Evolutionary conservation across 2,888 invertebrate species (phyloP).

Genomic region (Tenodera sinensis): DNA sequence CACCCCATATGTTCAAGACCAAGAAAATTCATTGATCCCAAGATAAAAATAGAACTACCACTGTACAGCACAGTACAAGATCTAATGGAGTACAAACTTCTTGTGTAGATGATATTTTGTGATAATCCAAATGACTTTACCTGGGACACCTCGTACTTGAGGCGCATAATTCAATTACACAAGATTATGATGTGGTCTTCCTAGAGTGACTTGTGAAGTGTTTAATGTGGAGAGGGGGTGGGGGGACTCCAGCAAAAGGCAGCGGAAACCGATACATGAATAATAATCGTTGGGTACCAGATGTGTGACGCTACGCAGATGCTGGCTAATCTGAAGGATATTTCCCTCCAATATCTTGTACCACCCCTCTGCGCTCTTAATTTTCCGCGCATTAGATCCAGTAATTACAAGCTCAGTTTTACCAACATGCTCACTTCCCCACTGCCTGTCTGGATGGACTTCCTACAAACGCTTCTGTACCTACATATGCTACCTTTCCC

Average conservation of each 20-base stretch:
- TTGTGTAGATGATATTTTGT: no score
- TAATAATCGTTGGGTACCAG: background rate
- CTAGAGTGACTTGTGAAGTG: no score
- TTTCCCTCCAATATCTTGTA: background rate
- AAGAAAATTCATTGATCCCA: no score
- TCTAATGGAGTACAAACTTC: no score
- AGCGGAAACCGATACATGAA: background rate
- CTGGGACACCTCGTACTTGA: no score
- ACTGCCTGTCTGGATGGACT: background rate
- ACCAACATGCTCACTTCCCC: background rate
- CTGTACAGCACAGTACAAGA: no score
- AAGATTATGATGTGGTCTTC: no score
- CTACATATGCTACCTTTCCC: background rate
- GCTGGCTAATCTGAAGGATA: background rate
- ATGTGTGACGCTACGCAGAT: background rate
- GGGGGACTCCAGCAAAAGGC: background rate
- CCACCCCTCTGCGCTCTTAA: background rate
- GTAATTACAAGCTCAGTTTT: constrained; percentile 12
- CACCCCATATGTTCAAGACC: no score
- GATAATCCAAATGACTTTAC: no score
- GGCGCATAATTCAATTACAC: no score
- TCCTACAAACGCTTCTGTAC: background rate
- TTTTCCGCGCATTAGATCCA: constrained; percentile 9
- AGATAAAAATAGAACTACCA: no score
- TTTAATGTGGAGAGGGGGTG: no score